These are phyloP conservation scores for Drosophila setifemur DNA, from an alignment of 1,140 invertebrate genomes.

Conservation along the genomic window DNA sequence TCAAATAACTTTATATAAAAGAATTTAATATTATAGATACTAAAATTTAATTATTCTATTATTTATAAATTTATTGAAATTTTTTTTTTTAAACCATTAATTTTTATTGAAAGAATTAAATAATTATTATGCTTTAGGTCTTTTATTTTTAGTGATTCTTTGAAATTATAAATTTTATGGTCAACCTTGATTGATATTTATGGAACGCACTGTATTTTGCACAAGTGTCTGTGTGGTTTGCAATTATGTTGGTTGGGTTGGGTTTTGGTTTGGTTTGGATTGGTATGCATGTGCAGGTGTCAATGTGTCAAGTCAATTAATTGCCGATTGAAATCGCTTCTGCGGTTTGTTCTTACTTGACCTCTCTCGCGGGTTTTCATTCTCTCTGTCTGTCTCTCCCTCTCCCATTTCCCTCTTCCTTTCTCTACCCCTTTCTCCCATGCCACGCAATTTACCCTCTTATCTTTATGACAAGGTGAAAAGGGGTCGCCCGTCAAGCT, in stretches of 20 bases:
- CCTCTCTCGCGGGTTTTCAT: not conserved
- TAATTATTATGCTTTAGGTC: no score
- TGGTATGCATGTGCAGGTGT: slow-evolving; percentile 8
- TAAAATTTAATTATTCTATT: no score
- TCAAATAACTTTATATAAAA: no score
- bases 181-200: not conserved
- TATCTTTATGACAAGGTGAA: slow-evolving; percentile 3
- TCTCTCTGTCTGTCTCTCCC: not conserved
- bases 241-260: not conserved
- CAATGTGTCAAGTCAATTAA: slow-evolving; percentile 40
- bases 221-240: not conserved
- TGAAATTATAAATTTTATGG: not conserved
- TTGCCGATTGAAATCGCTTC: slow-evolving; percentile 26
- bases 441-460: slow-evolving; percentile 3
- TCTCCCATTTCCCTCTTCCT: not conserved
- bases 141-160: no score
- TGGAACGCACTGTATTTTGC: slow-evolving; percentile 3
- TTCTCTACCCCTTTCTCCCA: not conserved
- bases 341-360: slow-evolving; percentile 10
- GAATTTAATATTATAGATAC: no score
- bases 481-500: no score
- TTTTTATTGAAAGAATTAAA: no score
- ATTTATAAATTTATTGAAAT: no score
- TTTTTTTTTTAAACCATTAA: not conserved
- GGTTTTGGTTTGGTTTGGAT: no score